Conservation (phyloP, 2,888 invertebrate species). For the Drosophila colorata region DNA sequence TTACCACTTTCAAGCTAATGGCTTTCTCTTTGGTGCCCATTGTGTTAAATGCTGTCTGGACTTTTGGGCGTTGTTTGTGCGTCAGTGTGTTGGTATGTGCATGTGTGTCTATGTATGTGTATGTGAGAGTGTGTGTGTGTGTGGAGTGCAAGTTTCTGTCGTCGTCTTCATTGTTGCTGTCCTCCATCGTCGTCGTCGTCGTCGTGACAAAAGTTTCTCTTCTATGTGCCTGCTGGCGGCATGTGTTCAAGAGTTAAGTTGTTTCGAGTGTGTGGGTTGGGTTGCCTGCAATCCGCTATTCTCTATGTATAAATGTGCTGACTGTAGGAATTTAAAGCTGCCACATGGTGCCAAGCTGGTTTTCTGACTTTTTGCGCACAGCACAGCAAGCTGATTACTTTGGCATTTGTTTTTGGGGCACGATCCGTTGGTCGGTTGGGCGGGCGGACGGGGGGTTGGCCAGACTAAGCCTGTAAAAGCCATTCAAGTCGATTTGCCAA, state of each 20-base stretch:
- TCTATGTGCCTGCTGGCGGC: slow-evolving; percentile 78
- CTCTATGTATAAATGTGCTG: slow-evolving; percentile 53
- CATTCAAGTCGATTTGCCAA: slow-evolving; percentile 51
- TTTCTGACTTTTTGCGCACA: slow-evolving; percentile 70
- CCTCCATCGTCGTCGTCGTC: slow-evolving; percentile 48
- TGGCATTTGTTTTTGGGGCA: slow-evolving; percentile 72
- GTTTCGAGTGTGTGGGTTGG: slow-evolving; percentile 56
- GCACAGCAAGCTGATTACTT: slow-evolving; percentile 71
- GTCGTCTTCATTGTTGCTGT: slow-evolving; percentile 74
- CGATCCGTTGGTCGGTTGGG: slow-evolving; percentile 20
- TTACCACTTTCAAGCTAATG: slow-evolving; percentile 48
- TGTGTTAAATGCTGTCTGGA: slow-evolving; percentile 65
- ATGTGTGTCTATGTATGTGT: slow-evolving; percentile 14
- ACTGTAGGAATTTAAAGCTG: slow-evolving; percentile 77
- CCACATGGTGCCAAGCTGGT: slow-evolving; percentile 70
- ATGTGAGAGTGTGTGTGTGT: slow-evolving; percentile 29
- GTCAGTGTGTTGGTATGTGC: slow-evolving; percentile 18
- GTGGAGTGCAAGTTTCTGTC: slow-evolving; percentile 72
- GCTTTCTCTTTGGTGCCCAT: slow-evolving; percentile 57
- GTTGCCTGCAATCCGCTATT: slow-evolving; percentile 26
- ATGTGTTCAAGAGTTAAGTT: slow-evolving; percentile 81
- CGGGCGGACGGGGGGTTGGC: not conserved
- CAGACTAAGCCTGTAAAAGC: slow-evolving; percentile 43
- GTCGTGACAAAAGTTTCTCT: slow-evolving; percentile 75
- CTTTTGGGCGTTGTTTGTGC: slow-evolving; percentile 35